Evolutionary conservation across 2,888 invertebrate species (phyloP), one percentile per base, ranked within the genome.

Genomic region (Platycnemis pennipes): DNA sequence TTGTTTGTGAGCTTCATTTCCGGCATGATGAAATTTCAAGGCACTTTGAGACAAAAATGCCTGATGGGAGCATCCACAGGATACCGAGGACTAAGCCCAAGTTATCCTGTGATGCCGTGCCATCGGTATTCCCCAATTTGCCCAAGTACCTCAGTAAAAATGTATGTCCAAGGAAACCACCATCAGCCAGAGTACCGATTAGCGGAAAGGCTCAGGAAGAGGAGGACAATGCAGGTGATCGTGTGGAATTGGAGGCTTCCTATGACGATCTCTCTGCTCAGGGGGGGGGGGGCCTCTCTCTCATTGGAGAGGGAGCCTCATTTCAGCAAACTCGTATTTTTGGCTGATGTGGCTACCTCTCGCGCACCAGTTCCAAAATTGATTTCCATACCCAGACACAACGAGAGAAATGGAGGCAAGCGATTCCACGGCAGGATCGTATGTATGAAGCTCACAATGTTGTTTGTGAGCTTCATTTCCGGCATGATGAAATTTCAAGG

Each of bases 21-120:
- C 56, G 13, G 16, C 3, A 56, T 13, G 19, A 56, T 13, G 16
- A 56, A 13, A 56, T 56, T 22, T 56, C 56, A 22, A 56, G 56
- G 56, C 56, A 56, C 22, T 56, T 19, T 56, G 56, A 56, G 22
- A 56, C 56, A 19, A 56, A 56, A 56, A 56, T 56, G 56, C 56
- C 56, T 56, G 56, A 56, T 56, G 56, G 56, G 56, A 56, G 56
- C 56, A 56, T 56, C 56, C 56, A 56, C 56, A 56, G 56, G 56
- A 56, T 56, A 22, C 56, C 56, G 56, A 56, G 5, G 56, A 3
- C 56, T 22, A 11, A 11, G 56, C 56, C 56, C 56, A 56, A 56
- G 56, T 13, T 56, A 56, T 56, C 56, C 56, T 56, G 56, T 56
- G 56, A 19, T 56, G 56, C 56, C 56, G 56, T 56, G 56, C 56